Evolutionary conservation across 2,797 vertebrate genomes (phyloP).

Genomic region (Parambassis ranga): DNA sequence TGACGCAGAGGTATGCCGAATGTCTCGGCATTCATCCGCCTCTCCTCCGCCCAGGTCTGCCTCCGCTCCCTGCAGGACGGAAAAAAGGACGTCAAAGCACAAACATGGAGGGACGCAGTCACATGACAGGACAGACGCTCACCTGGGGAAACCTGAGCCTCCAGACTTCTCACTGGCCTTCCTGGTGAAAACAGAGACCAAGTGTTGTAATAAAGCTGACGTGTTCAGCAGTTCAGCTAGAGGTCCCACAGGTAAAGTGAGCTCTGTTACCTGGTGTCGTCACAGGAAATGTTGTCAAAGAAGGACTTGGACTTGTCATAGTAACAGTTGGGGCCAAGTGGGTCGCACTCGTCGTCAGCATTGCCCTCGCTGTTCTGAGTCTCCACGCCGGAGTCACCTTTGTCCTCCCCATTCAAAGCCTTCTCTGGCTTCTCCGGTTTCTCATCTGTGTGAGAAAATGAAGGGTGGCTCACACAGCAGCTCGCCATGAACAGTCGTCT

Average conservation of each 20-base stretch:
- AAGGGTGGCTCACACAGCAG: no score
- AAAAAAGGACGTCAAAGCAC: neutral
- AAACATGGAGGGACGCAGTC: no score
- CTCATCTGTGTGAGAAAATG: constrained; percentile 82
- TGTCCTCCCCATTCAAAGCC: constrained; percentile 92
- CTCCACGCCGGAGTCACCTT: constrained; percentile 89
- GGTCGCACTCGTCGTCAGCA: constrained; percentile 84
- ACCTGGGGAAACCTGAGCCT: constrained; percentile 67
- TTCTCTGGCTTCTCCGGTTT: constrained; percentile 89
- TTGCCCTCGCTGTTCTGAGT: constrained; percentile 90
- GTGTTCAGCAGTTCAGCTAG: no score
- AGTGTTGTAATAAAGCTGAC: no score
- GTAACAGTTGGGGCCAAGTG: constrained; percentile 90
- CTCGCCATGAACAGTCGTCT: no score
- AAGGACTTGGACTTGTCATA: constrained; percentile 99
- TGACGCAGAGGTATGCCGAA: constrained; percentile 93
- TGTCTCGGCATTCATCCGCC: constrained; percentile 94
- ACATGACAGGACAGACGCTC: neutral
- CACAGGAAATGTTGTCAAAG: constrained; percentile 98
- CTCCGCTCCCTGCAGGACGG: constrained; percentile 84
- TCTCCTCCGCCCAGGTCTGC: constrained; percentile 96
- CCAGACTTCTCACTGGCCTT: constrained; percentile 75
- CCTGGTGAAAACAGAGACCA: constrained; percentile 46
- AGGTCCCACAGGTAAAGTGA: no score
- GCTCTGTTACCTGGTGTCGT: constrained; percentile 90